phyloP scores from a whole-genome alignment of 2,113 vertebrate species.

The Daubentonia madagascariensis region DNA sequence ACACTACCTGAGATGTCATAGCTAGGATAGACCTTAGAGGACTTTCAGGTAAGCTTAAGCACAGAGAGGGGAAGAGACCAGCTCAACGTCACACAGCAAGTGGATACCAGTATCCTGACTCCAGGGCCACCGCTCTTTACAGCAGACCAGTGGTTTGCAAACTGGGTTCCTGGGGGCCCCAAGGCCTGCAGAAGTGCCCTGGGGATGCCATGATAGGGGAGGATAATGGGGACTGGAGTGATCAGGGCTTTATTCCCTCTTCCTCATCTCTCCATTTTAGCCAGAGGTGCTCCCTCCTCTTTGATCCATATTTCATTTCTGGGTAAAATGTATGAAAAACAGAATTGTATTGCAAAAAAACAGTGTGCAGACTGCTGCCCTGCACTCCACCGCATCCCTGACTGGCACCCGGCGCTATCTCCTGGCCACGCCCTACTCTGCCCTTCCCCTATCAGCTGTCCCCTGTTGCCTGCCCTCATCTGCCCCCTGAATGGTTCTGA shows the following conservation, averaged over 20 bases:
- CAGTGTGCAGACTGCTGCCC: not conserved
- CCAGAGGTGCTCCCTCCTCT: not conserved
- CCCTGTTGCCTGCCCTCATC: not conserved
- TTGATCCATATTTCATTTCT: not conserved
- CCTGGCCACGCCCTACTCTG: fast-evolving
- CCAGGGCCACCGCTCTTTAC: not conserved
- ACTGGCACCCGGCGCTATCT: fast-evolving
- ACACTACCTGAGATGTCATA: not conserved
- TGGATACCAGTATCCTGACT: not conserved
- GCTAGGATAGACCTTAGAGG: not conserved
- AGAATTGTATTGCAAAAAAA: not conserved
- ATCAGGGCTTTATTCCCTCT: not conserved
- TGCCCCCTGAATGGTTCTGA: not conserved
- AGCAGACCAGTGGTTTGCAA: not conserved
- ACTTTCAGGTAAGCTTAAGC: not conserved
- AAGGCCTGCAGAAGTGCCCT: not conserved
- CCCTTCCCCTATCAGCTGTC: not conserved
- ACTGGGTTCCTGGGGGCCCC: not conserved
- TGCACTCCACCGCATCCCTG: fast-evolving
- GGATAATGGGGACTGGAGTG: not conserved
- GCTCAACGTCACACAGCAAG: not conserved
- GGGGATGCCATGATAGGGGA: not conserved
- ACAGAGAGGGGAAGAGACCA: not conserved
- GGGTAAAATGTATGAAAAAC: not conserved
- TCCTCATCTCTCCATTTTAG: not conserved